Base-by-base conservation (phyloP, 2,888 invertebrate species). In the Drosophila peninsularis region DNA sequence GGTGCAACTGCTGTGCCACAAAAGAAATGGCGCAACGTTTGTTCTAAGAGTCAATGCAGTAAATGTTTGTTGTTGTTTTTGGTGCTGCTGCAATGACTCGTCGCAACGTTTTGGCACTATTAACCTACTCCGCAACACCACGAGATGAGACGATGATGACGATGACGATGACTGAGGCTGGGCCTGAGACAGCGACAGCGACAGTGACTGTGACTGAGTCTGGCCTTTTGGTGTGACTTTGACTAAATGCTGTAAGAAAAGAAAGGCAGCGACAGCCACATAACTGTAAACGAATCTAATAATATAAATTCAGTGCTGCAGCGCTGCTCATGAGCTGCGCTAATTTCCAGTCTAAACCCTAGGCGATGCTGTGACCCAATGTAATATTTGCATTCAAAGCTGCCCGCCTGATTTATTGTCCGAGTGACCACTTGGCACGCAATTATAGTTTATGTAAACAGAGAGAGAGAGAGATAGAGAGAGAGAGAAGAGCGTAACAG, bases 91-190 rank as follows among this genome's bases (percentile, higher is more conserved):
- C 73, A 69, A 76, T 76, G 76, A 76, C 65, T 76, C 76, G 73
- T 76, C 70, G 76, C 74, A 82, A 80, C 85, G 83, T 84, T 84
- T 84, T 84, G 85, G 85, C 80, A 85, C 83, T 85, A 84, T 84
- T 84, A 84, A 84, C 83, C 83, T 84, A 84, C 83, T 84, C 83
- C 57, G 71, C 74, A 78, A 82, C 75, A 81, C 79, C 85, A 83
- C 72, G 71, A 85, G 80, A 73, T 80, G 82, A 77, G 77, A 81
- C 37, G 52, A 73, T 69, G 76, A 75, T 72, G 73, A 80, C 69
- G 80, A 81, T 80, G 82, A 78, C 62, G 67, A 50, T 54, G 71
- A 68, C 68, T 60, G 52, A 32, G 71, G 62, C 55, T 37, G 45
- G 17, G 56, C 7, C 54, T 34, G 47, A 45, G 61, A 14, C 39